Evolutionary conservation across 2,888 invertebrate species (phyloP).

Genomic region (Ophonus ardosiacus): DNA sequence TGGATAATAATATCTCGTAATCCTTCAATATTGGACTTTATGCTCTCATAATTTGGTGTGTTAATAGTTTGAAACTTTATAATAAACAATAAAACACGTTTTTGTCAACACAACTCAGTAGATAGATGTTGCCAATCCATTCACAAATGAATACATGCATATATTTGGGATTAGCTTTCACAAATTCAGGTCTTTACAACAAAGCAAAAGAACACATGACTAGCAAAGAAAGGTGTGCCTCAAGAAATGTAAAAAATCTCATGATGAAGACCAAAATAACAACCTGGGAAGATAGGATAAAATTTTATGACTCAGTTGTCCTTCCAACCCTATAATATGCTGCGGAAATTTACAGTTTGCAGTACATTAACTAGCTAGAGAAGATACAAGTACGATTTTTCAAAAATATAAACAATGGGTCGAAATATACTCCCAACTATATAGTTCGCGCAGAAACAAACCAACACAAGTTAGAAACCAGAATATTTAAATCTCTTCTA

Average conservation of each 20-base stretch:
- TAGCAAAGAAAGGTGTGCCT: neutral
- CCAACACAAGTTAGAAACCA: neutral
- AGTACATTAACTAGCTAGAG: conserved; percentile 2
- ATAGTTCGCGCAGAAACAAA: neutral
- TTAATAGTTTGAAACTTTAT: too few relatives aligned
- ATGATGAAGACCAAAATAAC: conserved; percentile 9
- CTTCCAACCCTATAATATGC: conserved; percentile 1
- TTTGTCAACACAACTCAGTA: too few relatives aligned
- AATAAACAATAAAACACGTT: too few relatives aligned
- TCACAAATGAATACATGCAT: neutral
- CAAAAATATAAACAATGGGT: neutral
- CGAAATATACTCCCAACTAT: neutral
- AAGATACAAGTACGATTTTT: neutral
- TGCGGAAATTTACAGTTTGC: neutral
- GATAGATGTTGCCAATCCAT: too few relatives aligned
- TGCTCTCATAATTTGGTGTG: too few relatives aligned
- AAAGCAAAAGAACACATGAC: neutral
- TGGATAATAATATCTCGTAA: too few relatives aligned
- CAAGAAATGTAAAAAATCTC: neutral
- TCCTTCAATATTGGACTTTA: too few relatives aligned
- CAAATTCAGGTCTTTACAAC: neutral
- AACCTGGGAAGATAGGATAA: conserved; percentile 4
- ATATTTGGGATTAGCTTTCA: neutral
- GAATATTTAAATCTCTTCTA: neutral
- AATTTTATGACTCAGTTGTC: neutral